Base-by-base conservation (phyloP, 1,140 invertebrate species). In the Plutomurus gul region DNA sequence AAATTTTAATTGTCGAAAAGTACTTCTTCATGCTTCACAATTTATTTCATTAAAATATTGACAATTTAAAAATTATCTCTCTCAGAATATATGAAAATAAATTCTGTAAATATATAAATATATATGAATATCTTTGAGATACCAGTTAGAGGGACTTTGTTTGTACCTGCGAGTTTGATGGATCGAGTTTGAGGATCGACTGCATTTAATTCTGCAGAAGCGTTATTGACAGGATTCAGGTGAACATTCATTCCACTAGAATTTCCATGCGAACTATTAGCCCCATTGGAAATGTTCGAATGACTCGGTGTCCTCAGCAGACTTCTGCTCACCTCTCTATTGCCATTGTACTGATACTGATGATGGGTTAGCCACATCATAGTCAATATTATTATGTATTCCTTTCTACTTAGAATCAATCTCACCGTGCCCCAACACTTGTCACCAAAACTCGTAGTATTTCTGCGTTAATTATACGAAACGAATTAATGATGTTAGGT, bases 361-460 rank as follows among this genome's bases (percentile, higher is more conserved):
- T 56, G 51, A 27, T 56, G 51, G 22, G 51, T 56, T 56, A 56
- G 30, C 51, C 51, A 56, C 51, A 56, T 56, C 51, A 56, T 56
- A 18, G 13, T 47, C 0, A 18, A 0, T 20, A 1, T n/a, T n/a
- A n/a, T n/a, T n/a, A n/a, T n/a, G n/a, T n/a, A n/a, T n/a, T n/a
- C n/a, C n/a, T n/a, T n/a, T n/a, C n/a, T n/a, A n/a, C n/a, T n/a
- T n/a, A n/a, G n/a, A n/a, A n/a, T n/a, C n/a, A n/a, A n/a, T n/a
- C n/a, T n/a, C n/a, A n/a, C n/a, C n/a, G n/a, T n/a, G n/a, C n/a
- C n/a, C n/a, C n/a, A n/a, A n/a, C n/a, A n/a, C n/a, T n/a, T n/a
- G n/a, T n/a, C n/a, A n/a, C n/a, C n/a, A n/a, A n/a, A n/a, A n/a
- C n/a, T n/a, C n/a, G n/a, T n/a, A n/a, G n/a, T n/a, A n/a, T n/a